Evolutionary conservation across 1,140 invertebrate species (phyloP).

Genomic region (Microplitis mediator): DNA sequence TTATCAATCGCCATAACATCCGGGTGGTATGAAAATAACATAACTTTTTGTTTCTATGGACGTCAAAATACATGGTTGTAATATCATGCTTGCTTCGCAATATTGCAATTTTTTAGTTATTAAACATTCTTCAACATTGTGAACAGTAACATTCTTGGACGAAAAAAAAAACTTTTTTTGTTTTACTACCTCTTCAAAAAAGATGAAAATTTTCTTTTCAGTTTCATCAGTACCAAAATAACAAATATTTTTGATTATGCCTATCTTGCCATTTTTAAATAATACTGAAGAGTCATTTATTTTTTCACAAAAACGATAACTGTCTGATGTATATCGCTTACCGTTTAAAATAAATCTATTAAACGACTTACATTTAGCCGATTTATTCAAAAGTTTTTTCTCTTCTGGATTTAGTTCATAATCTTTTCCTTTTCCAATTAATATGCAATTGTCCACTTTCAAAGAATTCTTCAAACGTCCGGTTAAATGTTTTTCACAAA

Average conservation of each 20-base stretch:
- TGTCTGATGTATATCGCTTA: not conserved
- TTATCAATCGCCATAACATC: not conserved
- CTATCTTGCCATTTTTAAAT: not conserved
- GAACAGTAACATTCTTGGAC: not conserved
- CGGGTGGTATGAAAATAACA: not conserved
- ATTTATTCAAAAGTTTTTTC: not conserved
- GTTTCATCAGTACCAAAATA: not conserved
- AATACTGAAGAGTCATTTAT: slow-evolving; percentile 8
- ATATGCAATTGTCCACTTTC: not conserved
- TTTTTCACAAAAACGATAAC: not conserved
- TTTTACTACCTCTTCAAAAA: not conserved
- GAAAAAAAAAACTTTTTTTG: too few species aligned
- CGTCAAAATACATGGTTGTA: not conserved
- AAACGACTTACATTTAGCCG: not conserved
- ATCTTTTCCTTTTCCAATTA: slow-evolving; percentile 16
- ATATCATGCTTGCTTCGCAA: not conserved
- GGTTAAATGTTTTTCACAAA: not conserved
- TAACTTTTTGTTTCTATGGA: not conserved
- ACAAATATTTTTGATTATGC: slow-evolving; percentile 17
- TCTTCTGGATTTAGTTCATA: slow-evolving; percentile 4
- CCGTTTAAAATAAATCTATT: not conserved
- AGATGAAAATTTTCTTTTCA: not conserved
- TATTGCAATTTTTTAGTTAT: not conserved
- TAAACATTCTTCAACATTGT: not conserved
- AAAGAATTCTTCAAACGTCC: not conserved